A percentile compares a stretch with the other conserved stretches of the same genome.
These are phyloP conservation scores for Arremon aurantiirostris DNA, from an alignment of 2,797 vertebrate genomes.

Conservation along the genomic window DNA sequence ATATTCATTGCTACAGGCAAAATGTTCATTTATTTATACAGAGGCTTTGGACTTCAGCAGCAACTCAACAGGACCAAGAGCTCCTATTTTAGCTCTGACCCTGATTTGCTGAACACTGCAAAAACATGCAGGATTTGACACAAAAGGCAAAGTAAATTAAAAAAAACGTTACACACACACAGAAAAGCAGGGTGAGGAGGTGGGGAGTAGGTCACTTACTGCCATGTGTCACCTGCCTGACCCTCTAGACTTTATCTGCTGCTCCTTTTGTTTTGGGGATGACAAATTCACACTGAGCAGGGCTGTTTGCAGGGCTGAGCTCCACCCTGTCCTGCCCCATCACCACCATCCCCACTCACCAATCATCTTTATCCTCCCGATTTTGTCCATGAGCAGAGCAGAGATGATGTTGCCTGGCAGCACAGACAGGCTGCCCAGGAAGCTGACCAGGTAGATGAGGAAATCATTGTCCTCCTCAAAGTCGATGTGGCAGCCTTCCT, in stretches of 20 bases:
- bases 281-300: not conserved
- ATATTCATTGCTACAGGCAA: not conserved
- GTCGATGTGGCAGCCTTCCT: conserved; percentile 93
- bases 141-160: not conserved
- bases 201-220: rapidly evolving
- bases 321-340: rapidly evolving
- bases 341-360: conserved; percentile 73
- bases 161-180: not conserved
- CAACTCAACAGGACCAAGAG: not conserved
- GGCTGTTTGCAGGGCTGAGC: not conserved
- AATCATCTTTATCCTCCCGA: conserved; percentile 93
- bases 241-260: not conserved
- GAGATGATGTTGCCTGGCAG: conserved; percentile 96
- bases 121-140: not conserved
- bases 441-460: conserved; percentile 95
- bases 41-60: not conserved
- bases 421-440: conserved; percentile 92
- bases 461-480: conserved; percentile 95
- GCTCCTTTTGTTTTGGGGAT: not conserved
- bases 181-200: not conserved
- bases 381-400: conserved; percentile 94
- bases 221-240: not conserved
- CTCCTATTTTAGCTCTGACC: not conserved
- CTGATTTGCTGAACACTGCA: not conserved
- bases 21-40: not conserved